Percentiles rank a stretch among this genome's conserved stretches.
These are phyloP conservation scores for Erythrocebus patas DNA, from an alignment of 2,113 vertebrate species.

Conservation along the genomic window DNA sequence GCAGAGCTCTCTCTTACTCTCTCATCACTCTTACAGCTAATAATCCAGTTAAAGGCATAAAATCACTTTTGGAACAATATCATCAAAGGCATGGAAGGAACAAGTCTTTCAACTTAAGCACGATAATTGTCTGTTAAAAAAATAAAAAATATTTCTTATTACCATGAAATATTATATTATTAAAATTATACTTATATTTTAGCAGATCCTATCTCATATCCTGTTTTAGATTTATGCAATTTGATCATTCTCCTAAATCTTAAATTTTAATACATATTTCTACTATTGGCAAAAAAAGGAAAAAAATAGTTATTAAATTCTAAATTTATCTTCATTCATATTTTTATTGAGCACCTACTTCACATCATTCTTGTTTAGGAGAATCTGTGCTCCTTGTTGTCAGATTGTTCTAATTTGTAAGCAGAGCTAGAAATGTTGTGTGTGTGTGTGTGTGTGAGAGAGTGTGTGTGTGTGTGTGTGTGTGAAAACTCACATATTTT, in stretches of 20 bases:
- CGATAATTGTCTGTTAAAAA: background rate
- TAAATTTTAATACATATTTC: background rate
- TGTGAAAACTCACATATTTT: background rate
- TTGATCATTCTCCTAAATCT: background rate
- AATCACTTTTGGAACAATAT: conserved; percentile 22
- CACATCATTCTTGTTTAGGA: background rate
- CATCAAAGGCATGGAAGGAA: background rate
- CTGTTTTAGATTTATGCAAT: background rate
- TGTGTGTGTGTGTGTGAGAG: background rate
- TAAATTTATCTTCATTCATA: background rate
- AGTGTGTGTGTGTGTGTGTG: background rate
- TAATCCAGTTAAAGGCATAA: conserved; percentile 7
- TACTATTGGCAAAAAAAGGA: background rate
- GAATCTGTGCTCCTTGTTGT: background rate
- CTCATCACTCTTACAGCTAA: background rate
- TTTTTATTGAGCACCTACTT: background rate
- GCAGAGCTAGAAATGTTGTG: background rate
- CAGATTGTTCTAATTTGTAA: background rate
- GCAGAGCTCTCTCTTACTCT: background rate
- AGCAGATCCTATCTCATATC: background rate
- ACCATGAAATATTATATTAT: background rate
- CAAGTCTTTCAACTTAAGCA: background rate
- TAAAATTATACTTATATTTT: background rate
- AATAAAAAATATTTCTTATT: background rate
- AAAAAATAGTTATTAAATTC: background rate